These are phyloP conservation scores for Epiblema foenella DNA, from an alignment of 2,888 invertebrate species.

Conservation along the genomic window DNA sequence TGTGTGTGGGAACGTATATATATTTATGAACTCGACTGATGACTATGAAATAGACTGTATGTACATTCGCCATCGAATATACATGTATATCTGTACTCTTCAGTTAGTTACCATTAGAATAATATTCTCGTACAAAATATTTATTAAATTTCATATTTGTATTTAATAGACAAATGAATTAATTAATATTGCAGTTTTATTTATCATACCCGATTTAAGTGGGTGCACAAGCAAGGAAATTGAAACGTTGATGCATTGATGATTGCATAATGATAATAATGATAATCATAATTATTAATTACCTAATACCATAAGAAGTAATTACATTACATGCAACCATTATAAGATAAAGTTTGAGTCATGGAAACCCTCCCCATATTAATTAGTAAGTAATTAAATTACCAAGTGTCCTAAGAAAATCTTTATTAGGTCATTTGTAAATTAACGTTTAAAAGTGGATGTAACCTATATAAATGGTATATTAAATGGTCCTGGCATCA, in stretches of 20 bases:
- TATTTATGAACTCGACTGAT: too few species aligned
- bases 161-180: background rate
- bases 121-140: constrained; percentile 6
- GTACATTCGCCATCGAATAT: too few species aligned
- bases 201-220: background rate
- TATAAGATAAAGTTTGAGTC: background rate
- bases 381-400: constrained; percentile 6
- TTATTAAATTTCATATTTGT: background rate
- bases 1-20: too few species aligned
- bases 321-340: background rate
- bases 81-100: too few species aligned
- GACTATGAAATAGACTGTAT: too few species aligned
- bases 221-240: too few species aligned
- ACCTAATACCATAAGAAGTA: background rate
- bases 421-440: constrained; percentile 4
- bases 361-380: constrained; percentile 1
- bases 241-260: too few species aligned
- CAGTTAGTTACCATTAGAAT: constrained; percentile 1
- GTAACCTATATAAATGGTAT: constrained; percentile 5
- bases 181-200: background rate
- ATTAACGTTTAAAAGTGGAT: constrained; percentile 10
- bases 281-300: background rate
- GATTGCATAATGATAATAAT: background rate
- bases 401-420: background rate
- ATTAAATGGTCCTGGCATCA: constrained; percentile 17